Conservation (phyloP, 2,888 invertebrate genomes). For the Pachydiplax longipennis region DNA sequence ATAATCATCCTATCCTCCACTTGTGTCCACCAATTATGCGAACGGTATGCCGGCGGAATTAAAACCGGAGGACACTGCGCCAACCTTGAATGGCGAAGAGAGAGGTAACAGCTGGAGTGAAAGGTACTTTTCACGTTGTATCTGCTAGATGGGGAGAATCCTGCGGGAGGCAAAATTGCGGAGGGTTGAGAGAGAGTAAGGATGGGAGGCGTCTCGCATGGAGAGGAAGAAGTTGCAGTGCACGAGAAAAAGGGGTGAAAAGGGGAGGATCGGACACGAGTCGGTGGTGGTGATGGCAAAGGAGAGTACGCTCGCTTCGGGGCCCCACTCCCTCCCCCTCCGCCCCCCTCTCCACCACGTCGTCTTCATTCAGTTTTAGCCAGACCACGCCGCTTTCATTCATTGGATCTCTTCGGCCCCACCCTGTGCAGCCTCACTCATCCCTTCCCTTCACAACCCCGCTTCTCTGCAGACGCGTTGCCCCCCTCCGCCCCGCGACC, state of each 20-base stretch:
- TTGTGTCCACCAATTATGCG: too few relatives aligned
- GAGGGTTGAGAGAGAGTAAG: neutral
- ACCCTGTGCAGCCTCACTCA: neutral
- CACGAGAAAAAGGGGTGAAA: neutral
- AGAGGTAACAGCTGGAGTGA: neutral
- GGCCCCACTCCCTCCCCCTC: neutral
- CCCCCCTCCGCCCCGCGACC: neutral
- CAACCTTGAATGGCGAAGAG: neutral
- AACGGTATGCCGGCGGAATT: too few relatives aligned
- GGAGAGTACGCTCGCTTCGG: slow-evolving; percentile 27
- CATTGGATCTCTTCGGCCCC: slow-evolving; percentile 11
- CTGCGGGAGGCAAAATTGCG: neutral
- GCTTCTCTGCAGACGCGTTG: neutral
- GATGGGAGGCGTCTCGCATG: neutral
- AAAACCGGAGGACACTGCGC: neutral
- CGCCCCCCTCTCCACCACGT: neutral
- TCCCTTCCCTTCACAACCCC: neutral
- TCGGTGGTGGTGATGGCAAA: neutral
- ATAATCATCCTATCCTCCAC: too few relatives aligned
- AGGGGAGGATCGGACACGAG: neutral
- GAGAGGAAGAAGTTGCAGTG: slow-evolving; percentile 15
- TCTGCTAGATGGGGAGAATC: neutral
- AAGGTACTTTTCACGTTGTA: neutral
- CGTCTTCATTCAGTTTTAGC: slow-evolving; percentile 25
- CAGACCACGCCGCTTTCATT: slow-evolving; percentile 18